These are phyloP conservation scores for Falcaria lacertinaria DNA, from an alignment of 2,888 invertebrate species.

Conservation along the genomic window DNA sequence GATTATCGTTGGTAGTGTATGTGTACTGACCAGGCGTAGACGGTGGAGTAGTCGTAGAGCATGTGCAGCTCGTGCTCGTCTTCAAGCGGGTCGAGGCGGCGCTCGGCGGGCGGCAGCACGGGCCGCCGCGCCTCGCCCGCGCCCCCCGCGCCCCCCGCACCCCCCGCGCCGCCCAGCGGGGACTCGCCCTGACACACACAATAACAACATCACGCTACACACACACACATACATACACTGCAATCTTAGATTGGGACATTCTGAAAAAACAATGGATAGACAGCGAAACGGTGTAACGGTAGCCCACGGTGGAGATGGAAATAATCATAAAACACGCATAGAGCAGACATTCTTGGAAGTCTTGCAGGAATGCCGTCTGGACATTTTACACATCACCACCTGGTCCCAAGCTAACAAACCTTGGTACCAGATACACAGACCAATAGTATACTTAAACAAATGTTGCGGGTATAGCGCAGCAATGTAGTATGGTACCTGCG, in stretches of 20 bases:
- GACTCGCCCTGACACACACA: constrained; percentile 21
- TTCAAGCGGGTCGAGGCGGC: constrained; percentile 88
- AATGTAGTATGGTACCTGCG: constrained; percentile 44
- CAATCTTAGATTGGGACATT: too few relatives aligned
- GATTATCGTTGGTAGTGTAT: background rate
- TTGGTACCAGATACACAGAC: too few relatives aligned
- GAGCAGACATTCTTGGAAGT: too few relatives aligned
- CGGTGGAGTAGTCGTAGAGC: constrained; percentile 93
- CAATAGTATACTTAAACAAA: background rate
- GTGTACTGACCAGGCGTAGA: constrained; percentile 87
- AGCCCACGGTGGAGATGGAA: too few relatives aligned
- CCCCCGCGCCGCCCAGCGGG: constrained; percentile 30
- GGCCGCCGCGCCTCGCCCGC: constrained; percentile 83
- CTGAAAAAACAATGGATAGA: too few relatives aligned
- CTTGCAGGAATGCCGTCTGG: too few relatives aligned
- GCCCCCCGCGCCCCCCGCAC: constrained; percentile 25
- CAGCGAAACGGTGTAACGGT: too few relatives aligned
- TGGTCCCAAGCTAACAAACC: too few relatives aligned
- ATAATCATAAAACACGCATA: too few relatives aligned
- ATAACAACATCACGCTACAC: background rate
- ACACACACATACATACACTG: too few relatives aligned
- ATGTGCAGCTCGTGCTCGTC: constrained; percentile 89
- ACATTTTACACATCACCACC: too few relatives aligned
- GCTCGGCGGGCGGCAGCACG: constrained; percentile 86
- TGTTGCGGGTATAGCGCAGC: too few relatives aligned